Evolutionary conservation across 2,113 vertebrate genomes (phyloP).

Genomic region (Nycticebus coucang): DNA sequence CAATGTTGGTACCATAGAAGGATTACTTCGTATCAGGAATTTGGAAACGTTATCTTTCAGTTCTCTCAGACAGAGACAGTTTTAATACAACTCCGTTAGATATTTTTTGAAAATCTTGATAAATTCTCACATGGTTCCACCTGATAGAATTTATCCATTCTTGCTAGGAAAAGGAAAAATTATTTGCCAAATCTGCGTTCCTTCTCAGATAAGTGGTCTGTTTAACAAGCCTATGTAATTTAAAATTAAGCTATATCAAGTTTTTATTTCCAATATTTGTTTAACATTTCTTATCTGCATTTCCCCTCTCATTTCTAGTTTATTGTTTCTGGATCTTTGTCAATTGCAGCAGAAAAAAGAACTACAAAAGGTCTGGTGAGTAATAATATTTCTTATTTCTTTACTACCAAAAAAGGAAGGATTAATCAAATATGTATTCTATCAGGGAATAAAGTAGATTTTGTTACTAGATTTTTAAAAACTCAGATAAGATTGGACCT

Average conservation of each 20-base stretch:
- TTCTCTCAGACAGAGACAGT: background rate
- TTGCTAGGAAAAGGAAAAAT: background rate
- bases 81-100: background rate
- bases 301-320: constrained; percentile 52
- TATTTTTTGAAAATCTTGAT: background rate
- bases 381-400: background rate
- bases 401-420: background rate
- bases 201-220: background rate
- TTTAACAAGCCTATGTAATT: background rate
- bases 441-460: background rate
- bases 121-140: background rate
- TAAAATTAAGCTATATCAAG: background rate
- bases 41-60: background rate
- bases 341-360: constrained; percentile 48
- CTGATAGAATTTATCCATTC: background rate
- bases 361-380: constrained; percentile 62
- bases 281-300: background rate
- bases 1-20: background rate
- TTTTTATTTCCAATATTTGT: background rate
- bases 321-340: constrained; percentile 67
- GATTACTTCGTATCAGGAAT: background rate
- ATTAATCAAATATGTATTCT: background rate
- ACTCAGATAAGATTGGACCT: background rate
- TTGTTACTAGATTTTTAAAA: constrained; percentile 17
- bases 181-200: background rate